phyloP scores from a whole-genome alignment of 1,140 invertebrate genomes.

The Listronotus bonariensis region DNA sequence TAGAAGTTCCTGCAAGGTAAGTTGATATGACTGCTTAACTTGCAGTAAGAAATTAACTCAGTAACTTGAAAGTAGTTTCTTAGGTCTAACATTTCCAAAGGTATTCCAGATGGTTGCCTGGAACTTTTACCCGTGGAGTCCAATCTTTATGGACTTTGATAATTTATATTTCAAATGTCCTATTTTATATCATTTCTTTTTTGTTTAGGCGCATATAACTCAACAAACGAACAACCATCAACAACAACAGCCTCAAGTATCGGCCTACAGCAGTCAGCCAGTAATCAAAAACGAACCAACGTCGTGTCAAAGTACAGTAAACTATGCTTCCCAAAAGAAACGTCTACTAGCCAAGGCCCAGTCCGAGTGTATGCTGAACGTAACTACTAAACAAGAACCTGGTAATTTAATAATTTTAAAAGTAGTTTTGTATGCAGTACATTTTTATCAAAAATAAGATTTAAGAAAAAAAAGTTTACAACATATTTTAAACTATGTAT shows the following conservation, averaged over 20 bases:
- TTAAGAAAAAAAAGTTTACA: no score
- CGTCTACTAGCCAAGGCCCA: slow-evolving; percentile 84
- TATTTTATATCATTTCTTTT: slow-evolving; percentile 5
- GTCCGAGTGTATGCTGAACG: slow-evolving; percentile 73
- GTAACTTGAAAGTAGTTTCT: no score
- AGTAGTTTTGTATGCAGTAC: no score
- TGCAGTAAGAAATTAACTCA: background rate
- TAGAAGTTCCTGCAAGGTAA: slow-evolving; percentile 55
- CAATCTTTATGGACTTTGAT: no score
- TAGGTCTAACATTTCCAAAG: no score
- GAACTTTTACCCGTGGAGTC: no score
- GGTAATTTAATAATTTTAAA: slow-evolving; percentile 23
- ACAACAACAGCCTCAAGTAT: slow-evolving; percentile 51
- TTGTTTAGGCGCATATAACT: slow-evolving; percentile 17
- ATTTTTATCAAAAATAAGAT: no score
- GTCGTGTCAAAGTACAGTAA: slow-evolving; percentile 44
- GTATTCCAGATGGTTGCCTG: no score
- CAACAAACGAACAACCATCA: slow-evolving; percentile 52
- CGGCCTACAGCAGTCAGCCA: slow-evolving; percentile 51
- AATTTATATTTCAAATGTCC: background rate
- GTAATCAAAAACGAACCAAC: slow-evolving; percentile 61
- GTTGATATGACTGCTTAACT: background rate
- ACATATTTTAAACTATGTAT: no score
- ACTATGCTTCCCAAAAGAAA: slow-evolving; percentile 79
- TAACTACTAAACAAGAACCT: slow-evolving; percentile 58